Percentiles rank a stretch among this genome's conserved stretches.
Evolutionary conservation across 2,113 vertebrate species (phyloP).

Genomic region (Alosa alosa): DNA sequence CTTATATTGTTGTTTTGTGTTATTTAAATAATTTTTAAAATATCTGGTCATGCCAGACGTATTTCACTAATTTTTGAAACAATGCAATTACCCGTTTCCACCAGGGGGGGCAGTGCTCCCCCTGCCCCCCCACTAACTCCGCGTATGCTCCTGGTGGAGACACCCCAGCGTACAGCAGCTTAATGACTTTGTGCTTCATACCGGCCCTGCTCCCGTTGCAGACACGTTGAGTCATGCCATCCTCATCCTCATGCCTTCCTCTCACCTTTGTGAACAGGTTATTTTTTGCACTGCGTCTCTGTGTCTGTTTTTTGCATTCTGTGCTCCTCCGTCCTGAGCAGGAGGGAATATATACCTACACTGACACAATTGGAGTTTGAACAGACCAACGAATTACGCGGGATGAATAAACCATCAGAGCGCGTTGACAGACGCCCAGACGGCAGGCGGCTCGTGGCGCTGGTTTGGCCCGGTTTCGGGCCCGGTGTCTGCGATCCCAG

Average conservation of each 20-base stretch:
- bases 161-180: background rate
- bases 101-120: too few relatives aligned
- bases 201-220: background rate
- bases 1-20: too few relatives aligned
- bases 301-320: background rate
- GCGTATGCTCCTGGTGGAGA: background rate
- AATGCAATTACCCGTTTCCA: too few relatives aligned
- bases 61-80: too few relatives aligned
- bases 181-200: background rate
- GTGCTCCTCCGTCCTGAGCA: background rate
- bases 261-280: background rate
- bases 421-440: background rate
- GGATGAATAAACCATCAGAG: background rate
- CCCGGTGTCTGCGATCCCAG: too few relatives aligned
- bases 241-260: too few relatives aligned
- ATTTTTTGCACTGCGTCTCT: background rate
- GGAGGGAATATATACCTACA: background rate
- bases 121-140: too few relatives aligned
- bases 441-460: too few relatives aligned
- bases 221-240: background rate
- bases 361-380: background rate
- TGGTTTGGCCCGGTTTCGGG: background rate
- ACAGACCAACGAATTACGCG: background rate
- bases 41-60: too few relatives aligned
- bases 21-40: too few relatives aligned